These are phyloP conservation scores for Pangasius krempfi DNA, from an alignment of 2,797 vertebrate genomes.

Conservation along the genomic window DNA sequence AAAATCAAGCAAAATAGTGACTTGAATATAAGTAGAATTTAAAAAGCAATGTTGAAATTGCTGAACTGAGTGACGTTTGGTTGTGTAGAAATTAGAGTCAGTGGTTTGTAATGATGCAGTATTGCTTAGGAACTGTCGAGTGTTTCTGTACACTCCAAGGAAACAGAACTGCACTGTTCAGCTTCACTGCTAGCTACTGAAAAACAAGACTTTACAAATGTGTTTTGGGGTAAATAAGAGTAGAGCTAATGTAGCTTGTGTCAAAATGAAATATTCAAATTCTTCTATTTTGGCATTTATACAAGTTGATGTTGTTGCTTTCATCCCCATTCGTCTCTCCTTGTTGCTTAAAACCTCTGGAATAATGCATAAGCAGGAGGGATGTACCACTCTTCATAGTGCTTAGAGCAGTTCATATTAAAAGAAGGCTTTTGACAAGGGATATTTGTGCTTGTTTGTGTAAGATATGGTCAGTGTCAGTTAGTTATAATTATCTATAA, in stretches of 20 bases:
- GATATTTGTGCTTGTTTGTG: background rate
- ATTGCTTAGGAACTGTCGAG: constrained; percentile 33
- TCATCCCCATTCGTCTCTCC: background rate
- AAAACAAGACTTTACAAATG: constrained; percentile 26
- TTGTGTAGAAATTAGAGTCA: background rate
- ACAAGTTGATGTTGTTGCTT: background rate
- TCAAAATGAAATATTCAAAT: background rate
- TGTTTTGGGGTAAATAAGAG: constrained; percentile 11
- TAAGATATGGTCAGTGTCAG: background rate
- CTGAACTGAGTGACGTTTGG: background rate
- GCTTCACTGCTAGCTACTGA: background rate
- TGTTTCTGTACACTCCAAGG: constrained; percentile 50
- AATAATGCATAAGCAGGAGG: background rate
- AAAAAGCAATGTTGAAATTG: background rate
- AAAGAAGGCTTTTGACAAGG: background rate
- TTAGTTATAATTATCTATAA: background rate
- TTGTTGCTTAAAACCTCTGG: background rate
- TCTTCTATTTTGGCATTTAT: background rate
- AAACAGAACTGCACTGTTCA: constrained; percentile 3
- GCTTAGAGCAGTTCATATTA: background rate
- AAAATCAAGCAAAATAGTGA: background rate
- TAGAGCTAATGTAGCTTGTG: background rate
- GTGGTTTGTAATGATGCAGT: constrained; percentile 17
- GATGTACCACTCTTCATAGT: background rate
- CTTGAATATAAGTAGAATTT: background rate